Base-by-base conservation (phyloP, 2,113 vertebrate species). In the Pogonocichla stellata region DNA sequence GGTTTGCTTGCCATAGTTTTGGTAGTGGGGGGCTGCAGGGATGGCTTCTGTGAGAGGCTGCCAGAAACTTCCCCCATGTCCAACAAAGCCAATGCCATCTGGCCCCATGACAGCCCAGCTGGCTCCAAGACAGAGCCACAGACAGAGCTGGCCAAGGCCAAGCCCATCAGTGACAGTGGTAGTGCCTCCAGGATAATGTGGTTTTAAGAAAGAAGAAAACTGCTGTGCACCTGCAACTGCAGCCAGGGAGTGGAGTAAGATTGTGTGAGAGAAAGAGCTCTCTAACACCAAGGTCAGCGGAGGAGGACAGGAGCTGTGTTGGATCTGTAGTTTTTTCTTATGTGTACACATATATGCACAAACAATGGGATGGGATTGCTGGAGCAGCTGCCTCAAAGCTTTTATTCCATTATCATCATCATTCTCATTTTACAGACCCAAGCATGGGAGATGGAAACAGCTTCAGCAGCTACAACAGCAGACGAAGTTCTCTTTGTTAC, bases 111-210 rank as follows among this genome's bases (percentile, higher is more conserved):
- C 1, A 29, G 48, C 48, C 87, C 79, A 70, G 40, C 31, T 90
- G 87, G 79, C 71, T 77, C 26, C 56, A 19, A 33, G 25, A 36
- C 64, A 83, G 42, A 70, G 34, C 12, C 22, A 19, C 29, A 42
- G 47, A 15, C 48, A 50, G 24, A 9, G 26, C 54, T 69, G 48
- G 34, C 79, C 40, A 42, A 31, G 62, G 56, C 62, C 62, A 70
- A 70, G 56, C 34, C 71, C 62, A 16, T 13, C 70, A 33, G 29
- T 28, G 62, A 26, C 0, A 0, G 19, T 19, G 47, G 20, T 5
- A 26, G 33, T 4, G 6, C 14, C 42, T 62, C 48, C 62, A 24
- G 10, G 10, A 45, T 11, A 40, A 45, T 2, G 12, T 6, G 19
- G 51, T 43, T 84, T 66, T 62, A 34, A 57, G 60, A 36, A 79